Evolutionary conservation across 2,888 invertebrate species (phyloP).

Genomic region (Lissonota sp.): DNA sequence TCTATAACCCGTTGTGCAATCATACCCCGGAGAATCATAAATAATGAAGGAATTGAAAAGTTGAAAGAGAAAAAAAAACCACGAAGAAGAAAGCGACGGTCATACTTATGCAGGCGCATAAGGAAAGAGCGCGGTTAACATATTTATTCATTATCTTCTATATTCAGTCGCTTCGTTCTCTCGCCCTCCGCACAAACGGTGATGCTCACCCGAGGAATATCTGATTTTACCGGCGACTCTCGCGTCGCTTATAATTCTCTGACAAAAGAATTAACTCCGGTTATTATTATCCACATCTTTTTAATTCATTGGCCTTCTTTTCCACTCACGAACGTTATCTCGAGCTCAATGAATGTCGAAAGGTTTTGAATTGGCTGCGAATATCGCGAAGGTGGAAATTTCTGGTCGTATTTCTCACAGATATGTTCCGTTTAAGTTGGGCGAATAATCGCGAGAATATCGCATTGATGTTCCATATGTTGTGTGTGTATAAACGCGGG

Average conservation of each 20-base stretch:
- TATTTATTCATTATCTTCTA: constrained; percentile 60
- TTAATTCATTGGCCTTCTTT: background rate
- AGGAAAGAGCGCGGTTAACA: constrained; percentile 54
- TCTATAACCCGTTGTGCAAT: constrained; percentile 59
- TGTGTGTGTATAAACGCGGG: constrained; percentile 18
- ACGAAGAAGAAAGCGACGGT: constrained; percentile 25
- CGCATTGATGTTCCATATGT: constrained; percentile 42
- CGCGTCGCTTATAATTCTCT: constrained; percentile 18
- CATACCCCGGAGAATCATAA: constrained; percentile 57
- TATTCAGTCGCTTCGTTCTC: constrained; percentile 45
- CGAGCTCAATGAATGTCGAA: background rate
- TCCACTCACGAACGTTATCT: background rate
- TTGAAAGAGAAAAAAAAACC: constrained; percentile 34
- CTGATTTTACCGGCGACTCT: constrained; percentile 35
- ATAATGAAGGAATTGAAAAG: constrained; percentile 57
- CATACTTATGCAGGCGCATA: constrained; percentile 57
- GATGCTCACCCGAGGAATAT: constrained; percentile 31
- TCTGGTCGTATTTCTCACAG: background rate
- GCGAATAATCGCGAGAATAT: constrained; percentile 13
- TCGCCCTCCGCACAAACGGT: constrained; percentile 2
- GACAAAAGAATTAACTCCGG: constrained; percentile 17
- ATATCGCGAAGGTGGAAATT: background rate
- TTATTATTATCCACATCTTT: background rate
- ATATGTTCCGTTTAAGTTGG: too few species aligned
- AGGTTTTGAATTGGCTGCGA: background rate